Conservation (phyloP, 30 jellyfish, hydroid and myxozoan genomes). For the Rhopilema esculentum region DNA sequence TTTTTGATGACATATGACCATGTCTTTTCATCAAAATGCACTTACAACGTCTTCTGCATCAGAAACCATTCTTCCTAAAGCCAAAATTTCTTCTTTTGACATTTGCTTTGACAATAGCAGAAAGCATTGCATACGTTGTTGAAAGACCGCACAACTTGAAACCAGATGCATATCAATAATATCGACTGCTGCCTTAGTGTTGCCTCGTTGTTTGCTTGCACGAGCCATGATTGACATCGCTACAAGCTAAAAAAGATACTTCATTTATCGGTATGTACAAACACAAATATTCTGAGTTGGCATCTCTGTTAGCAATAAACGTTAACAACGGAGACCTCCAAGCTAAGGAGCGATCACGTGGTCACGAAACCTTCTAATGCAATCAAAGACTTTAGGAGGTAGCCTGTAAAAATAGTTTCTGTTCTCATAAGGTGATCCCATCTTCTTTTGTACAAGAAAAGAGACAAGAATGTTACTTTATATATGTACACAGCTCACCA, state of each 20-base stretch:
- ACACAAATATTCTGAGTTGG: too few relatives aligned
- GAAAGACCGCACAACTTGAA: conserved; percentile 21
- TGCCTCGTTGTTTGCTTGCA: background rate
- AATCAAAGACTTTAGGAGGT: too few relatives aligned
- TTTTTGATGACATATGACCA: background rate
- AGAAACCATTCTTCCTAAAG: background rate
- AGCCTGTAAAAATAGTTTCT: too few relatives aligned
- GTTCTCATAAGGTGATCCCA: too few relatives aligned
- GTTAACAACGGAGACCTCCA: too few relatives aligned
- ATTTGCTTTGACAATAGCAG: conserved; percentile 9
- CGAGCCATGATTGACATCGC: conserved; percentile 17
- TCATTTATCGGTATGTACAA: background rate
- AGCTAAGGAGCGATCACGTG: too few relatives aligned
- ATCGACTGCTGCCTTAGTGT: background rate
- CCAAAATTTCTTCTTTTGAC: background rate
- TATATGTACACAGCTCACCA: too few relatives aligned
- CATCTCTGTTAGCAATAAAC: too few relatives aligned
- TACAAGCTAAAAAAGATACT: conserved; percentile 2
- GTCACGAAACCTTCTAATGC: too few relatives aligned
- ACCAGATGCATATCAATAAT: conserved; percentile 45
- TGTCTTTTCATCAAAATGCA: background rate
- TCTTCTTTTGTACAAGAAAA: too few relatives aligned
- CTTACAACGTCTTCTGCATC: conserved; percentile 49
- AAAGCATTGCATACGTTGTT: conserved; percentile 42
- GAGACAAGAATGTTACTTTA: too few relatives aligned